These are phyloP conservation scores for Epinotia demarniana DNA, from an alignment of 2,888 invertebrate species.

Conservation along the genomic window DNA sequence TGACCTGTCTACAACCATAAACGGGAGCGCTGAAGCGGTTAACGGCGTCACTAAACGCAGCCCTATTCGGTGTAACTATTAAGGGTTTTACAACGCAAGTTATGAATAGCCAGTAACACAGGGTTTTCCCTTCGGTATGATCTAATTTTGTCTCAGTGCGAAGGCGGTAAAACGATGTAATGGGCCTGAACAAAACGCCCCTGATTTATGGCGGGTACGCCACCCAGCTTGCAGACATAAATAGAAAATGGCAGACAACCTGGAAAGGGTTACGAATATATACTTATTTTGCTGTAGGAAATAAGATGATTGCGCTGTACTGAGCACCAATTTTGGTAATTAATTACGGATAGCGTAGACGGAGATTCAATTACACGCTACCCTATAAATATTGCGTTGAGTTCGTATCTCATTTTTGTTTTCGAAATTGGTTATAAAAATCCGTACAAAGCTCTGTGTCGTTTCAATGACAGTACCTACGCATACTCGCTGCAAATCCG, in stretches of 20 bases:
- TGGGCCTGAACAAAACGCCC: conserved; percentile 78
- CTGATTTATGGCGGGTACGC: conserved; percentile 76
- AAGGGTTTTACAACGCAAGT: conserved; percentile 75
- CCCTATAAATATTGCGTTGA: conserved; percentile 21
- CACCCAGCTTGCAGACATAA: conserved; percentile 73
- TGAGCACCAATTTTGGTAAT: conserved; percentile 44
- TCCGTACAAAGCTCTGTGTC: not conserved
- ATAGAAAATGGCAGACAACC: conserved; percentile 76
- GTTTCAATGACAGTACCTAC: not conserved
- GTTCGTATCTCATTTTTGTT: not conserved
- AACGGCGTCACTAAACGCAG: conserved; percentile 36
- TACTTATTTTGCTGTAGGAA: conserved; percentile 62
- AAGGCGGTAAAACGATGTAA: conserved; percentile 80
- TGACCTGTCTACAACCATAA: conserved; percentile 37
- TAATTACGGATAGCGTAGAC: conserved; percentile 28
- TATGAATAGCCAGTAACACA: conserved; percentile 65
- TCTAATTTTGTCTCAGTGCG: conserved; percentile 80
- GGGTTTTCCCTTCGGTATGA: conserved; percentile 74
- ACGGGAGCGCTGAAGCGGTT: conserved; percentile 32
- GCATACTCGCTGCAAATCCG: not conserved
- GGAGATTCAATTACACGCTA: conserved; percentile 26
- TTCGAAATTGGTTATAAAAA: not conserved
- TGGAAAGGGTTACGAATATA: conserved; percentile 73
- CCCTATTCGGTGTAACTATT: conserved; percentile 66
- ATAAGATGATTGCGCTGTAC: conserved; percentile 54